phyloP scores from a whole-genome alignment of 2,797 vertebrate species.

The Ctenosaura bakeri region DNA sequence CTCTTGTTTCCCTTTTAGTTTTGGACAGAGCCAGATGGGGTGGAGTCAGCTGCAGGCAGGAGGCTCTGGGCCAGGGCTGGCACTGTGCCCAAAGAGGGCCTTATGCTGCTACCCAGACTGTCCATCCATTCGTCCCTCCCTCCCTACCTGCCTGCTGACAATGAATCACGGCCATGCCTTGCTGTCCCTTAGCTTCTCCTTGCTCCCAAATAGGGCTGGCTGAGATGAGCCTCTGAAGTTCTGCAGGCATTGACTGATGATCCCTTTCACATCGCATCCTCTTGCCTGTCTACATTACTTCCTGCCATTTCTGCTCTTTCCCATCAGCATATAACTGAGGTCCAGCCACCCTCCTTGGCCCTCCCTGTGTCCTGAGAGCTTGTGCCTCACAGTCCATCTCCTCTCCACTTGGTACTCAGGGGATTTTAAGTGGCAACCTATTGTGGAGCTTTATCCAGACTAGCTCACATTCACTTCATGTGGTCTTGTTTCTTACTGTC shows the following conservation, averaged over 20 bases:
- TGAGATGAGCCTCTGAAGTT: background rate
- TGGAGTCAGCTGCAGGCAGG: background rate
- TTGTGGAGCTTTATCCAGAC: background rate
- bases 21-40: background rate
- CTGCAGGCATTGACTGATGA: background rate
- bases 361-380: background rate
- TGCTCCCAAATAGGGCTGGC: background rate
- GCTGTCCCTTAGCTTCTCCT: background rate
- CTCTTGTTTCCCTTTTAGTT: conserved; percentile 14
- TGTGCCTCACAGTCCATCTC: background rate
- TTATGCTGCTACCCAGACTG: background rate
- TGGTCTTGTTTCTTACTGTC: background rate
- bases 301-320: background rate
- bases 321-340: background rate
- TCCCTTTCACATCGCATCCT: no score
- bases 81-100: conserved; percentile 2
- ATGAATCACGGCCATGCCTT: background rate
- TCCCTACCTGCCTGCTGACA: background rate
- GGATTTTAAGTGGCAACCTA: background rate
- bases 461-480: background rate
- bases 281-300: background rate
- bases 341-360: no score
- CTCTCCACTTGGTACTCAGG: background rate
- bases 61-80: conserved; percentile 7
- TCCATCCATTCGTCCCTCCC: background rate